These are phyloP conservation scores for Drosophila eugracilis DNA, from an alignment of 1,140 invertebrate species.

Conservation along the genomic window DNA sequence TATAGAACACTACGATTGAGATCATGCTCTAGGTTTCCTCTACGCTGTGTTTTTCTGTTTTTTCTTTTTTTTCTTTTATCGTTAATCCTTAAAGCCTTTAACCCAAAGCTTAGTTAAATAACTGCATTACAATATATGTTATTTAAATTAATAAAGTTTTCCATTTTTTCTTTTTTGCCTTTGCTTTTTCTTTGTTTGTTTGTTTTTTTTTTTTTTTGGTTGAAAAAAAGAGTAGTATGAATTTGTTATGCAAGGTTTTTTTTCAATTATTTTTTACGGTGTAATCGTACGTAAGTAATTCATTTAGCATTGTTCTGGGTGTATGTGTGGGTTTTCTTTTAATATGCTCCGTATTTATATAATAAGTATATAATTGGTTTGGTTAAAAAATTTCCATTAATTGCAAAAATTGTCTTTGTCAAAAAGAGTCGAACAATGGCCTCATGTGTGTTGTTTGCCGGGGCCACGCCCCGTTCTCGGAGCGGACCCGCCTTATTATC, in stretches of 20 bases:
- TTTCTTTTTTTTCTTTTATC: constrained; percentile 6
- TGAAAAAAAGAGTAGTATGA: constrained; percentile 81
- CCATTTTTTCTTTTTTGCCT: constrained; percentile 32
- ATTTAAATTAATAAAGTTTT: constrained; percentile 60
- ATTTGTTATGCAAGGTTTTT: constrained; percentile 85
- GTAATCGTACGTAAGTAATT: constrained; percentile 67
- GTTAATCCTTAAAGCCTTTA: constrained; percentile 48
- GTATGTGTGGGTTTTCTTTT: constrained; percentile 45
- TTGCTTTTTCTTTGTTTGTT: constrained; percentile 18
- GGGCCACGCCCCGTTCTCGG: constrained; percentile 27
- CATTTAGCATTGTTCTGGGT: constrained; percentile 64
- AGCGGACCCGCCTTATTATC: constrained; percentile 53
- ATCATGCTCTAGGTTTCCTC: constrained; percentile 42
- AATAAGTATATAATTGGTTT: constrained; percentile 47
- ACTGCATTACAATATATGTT: constrained; percentile 77
- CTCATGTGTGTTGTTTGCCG: constrained; percentile 29
- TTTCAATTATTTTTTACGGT: constrained; percentile 80
- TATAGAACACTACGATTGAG: constrained; percentile 50
- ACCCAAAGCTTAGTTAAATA: constrained; percentile 66
- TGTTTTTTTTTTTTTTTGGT: constrained; percentile 65
- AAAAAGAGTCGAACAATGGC: constrained; percentile 69
- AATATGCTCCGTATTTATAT: constrained; percentile 48
- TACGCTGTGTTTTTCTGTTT: constrained; percentile 22
- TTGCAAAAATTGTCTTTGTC: constrained; percentile 61
- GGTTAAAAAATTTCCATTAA: constrained; percentile 63